Percentiles rank a stretch among this genome's conserved stretches.
Evolutionary conservation across 2,113 vertebrate genomes (phyloP).

Genomic region (Miniopterus natalensis): DNA sequence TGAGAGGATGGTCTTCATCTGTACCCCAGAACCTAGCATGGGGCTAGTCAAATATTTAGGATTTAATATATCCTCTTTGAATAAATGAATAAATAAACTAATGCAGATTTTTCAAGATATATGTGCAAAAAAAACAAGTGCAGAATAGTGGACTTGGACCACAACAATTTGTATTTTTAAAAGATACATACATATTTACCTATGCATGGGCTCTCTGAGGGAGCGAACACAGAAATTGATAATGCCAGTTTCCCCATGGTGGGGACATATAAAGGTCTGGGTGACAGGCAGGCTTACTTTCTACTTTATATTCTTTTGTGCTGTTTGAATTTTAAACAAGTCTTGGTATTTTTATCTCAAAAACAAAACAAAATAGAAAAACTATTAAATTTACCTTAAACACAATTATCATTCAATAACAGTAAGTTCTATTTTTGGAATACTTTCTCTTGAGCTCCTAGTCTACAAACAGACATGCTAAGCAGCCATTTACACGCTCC

Average conservation of each 20-base stretch:
- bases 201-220: background rate
- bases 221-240: background rate
- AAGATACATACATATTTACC: background rate
- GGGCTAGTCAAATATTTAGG: background rate
- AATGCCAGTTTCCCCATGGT: background rate
- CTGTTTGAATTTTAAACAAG: background rate
- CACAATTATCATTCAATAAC: background rate
- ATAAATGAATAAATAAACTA: slow-evolving; percentile 38
- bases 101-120: background rate
- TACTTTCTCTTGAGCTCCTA: background rate
- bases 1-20: background rate
- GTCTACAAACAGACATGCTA: slow-evolving; percentile 7
- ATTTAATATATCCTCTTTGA: background rate
- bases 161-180: background rate
- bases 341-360: slow-evolving; percentile 12
- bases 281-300: slow-evolving; percentile 22
- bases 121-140: background rate
- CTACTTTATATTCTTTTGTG: background rate
- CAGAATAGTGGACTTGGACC: background rate
- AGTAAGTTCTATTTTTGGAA: background rate
- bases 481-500: background rate
- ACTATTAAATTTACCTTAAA: slow-evolving; percentile 18
- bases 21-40: background rate
- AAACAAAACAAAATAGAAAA: background rate
- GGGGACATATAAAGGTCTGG: background rate